These are phyloP conservation scores for Hydraecia micacea DNA, from an alignment of 2,888 invertebrate genomes.

Conservation along the genomic window DNA sequence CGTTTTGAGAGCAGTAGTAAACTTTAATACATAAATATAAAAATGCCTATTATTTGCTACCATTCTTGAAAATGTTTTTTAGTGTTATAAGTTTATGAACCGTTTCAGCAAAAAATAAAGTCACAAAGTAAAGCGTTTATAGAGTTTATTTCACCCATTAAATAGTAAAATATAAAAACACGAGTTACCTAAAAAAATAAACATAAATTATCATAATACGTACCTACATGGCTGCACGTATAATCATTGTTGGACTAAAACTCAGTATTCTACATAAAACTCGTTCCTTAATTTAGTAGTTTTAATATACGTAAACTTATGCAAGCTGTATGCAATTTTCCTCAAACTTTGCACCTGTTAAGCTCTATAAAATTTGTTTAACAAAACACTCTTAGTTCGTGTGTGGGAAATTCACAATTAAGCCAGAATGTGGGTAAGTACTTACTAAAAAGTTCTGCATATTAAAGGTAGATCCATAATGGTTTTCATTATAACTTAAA, in stretches of 20 bases:
- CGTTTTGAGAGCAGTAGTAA: not conserved
- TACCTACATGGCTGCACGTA: conserved; percentile 21
- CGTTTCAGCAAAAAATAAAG: too few species aligned
- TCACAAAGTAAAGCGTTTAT: not conserved
- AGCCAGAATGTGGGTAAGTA: conserved; percentile 51
- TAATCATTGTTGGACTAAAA: conserved; percentile 49
- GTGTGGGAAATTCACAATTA: conserved; percentile 69
- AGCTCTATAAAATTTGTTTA: conserved; percentile 77
- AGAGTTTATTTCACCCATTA: not conserved
- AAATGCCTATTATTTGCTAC: not conserved
- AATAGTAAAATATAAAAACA: not conserved
- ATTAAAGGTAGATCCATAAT: conserved; percentile 34
- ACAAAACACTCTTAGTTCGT: conserved; percentile 73
- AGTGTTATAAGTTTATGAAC: not conserved
- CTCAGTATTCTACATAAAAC: conserved; percentile 63
- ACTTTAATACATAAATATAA: not conserved
- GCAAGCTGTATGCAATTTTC: conserved; percentile 77
- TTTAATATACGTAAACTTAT: conserved; percentile 75
- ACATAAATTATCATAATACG: conserved; percentile 5
- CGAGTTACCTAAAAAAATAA: not conserved
- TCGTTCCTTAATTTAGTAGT: conserved; percentile 75
- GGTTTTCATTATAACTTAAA: conserved; percentile 20
- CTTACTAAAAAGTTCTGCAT: conserved; percentile 52
- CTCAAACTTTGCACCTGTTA: conserved; percentile 77
- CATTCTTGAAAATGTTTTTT: not conserved